Evolutionary conservation across 1,140 invertebrate genomes (phyloP).

Genomic region (Globodera rostochiensis): DNA sequence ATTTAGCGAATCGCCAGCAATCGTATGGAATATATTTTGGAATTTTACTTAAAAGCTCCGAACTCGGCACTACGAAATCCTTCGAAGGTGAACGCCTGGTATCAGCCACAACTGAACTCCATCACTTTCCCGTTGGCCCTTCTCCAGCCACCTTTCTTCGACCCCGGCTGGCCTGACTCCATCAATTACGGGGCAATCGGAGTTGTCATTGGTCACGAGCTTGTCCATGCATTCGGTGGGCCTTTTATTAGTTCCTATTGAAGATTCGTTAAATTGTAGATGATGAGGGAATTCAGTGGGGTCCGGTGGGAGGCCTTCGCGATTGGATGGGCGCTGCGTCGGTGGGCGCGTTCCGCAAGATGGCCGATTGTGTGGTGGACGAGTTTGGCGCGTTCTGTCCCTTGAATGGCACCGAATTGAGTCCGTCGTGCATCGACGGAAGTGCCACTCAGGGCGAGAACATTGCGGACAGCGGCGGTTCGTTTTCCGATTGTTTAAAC

Average conservation of each 20-base stretch:
- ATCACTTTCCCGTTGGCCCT: slow-evolving; percentile 52
- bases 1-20: background rate
- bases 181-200: slow-evolving; percentile 71
- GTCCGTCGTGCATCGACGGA: slow-evolving; percentile 71
- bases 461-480: slow-evolving; percentile 86
- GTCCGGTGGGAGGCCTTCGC: slow-evolving; percentile 39
- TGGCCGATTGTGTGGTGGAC: slow-evolving; percentile 56
- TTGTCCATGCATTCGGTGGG: slow-evolving; percentile 68
- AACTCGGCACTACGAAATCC: background rate
- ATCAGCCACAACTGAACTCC: slow-evolving; percentile 49
- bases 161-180: slow-evolving; percentile 70
- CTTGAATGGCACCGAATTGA: slow-evolving; percentile 18
- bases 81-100: slow-evolving; percentile 29
- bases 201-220: slow-evolving; percentile 71
- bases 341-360: slow-evolving; percentile 41
- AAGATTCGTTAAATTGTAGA: slow-evolving; percentile 29
- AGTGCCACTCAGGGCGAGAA: slow-evolving; percentile 89
- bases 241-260: background rate
- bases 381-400: slow-evolving; percentile 56
- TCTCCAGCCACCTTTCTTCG: slow-evolving; percentile 70
- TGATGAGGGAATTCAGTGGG: slow-evolving; percentile 57
- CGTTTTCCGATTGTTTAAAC: background rate
- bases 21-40: background rate
- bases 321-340: slow-evolving; percentile 53
- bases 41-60: background rate